These are phyloP conservation scores for Caenorhabditis zanzibari DNA, from an alignment of 2,888 invertebrate species.

Conservation along the genomic window DNA sequence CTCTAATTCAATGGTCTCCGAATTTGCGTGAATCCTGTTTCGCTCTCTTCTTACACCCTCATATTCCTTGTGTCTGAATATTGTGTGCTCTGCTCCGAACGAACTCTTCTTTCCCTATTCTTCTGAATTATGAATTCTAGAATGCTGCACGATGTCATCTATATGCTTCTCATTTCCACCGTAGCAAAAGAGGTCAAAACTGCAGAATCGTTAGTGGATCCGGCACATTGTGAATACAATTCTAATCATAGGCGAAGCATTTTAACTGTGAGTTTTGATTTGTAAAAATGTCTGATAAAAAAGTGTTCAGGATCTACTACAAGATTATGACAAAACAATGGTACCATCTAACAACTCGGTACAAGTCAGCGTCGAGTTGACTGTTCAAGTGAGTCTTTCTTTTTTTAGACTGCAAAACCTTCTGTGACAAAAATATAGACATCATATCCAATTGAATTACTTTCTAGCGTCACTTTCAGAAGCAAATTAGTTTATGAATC, in stretches of 20 bases:
- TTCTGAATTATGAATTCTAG: conserved; percentile 33
- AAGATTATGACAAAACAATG: conserved; percentile 82
- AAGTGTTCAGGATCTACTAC: conserved; percentile 71
- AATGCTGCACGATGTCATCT: conserved; percentile 68
- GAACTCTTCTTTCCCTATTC: conserved; percentile 21
- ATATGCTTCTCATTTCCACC: conserved; percentile 63
- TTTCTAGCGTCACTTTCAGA: conserved; percentile 15
- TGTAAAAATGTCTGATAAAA: too few relatives aligned
- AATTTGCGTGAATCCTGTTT: conserved; percentile 57
- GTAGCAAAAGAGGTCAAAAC: conserved; percentile 56
- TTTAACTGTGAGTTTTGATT: conserved; percentile 62
- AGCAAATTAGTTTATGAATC: conserved; percentile 6
- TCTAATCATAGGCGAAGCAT: conserved; percentile 79
- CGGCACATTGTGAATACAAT: conserved; percentile 68
- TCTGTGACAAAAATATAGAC: not conserved
- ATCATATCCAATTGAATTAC: conserved; percentile 12
- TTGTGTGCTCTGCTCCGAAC: conserved; percentile 25
- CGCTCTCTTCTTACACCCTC: conserved; percentile 10
- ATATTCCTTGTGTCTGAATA: conserved; percentile 10
- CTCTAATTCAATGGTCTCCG: conserved; percentile 60
- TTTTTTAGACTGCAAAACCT: too few relatives aligned
- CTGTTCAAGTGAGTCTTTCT: conserved; percentile 77
- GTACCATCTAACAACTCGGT: conserved; percentile 82
- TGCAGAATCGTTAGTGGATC: conserved; percentile 19
- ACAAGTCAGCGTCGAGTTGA: conserved; percentile 80